A percentile compares a stretch with the other conserved stretches of the same genome.
These are phyloP conservation scores for Microctenopoma steveboyesi DNA, from an alignment of 2,797 vertebrate species.

Conservation along the genomic window DNA sequence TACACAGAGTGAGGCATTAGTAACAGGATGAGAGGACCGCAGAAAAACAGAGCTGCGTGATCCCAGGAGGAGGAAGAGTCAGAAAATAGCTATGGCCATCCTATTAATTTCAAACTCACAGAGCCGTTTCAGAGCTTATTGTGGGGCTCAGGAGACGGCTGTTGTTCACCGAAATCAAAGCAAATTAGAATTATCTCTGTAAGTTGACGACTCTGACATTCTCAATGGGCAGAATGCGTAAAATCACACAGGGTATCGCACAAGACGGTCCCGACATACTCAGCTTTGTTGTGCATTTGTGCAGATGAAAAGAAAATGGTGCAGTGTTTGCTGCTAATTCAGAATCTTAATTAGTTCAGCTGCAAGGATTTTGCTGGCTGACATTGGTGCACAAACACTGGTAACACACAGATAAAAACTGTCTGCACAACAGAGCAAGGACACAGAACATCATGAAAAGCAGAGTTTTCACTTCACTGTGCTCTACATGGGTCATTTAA, in stretches of 20 bases:
- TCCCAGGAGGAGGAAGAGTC: slow-evolving; percentile 65
- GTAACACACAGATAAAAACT: neutral
- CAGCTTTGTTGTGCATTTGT: neutral
- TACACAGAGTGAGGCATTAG: slow-evolving; percentile 78
- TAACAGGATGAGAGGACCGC: slow-evolving; percentile 80
- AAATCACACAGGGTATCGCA: slow-evolving; percentile 4
- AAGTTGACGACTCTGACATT: neutral
- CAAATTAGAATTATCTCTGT: slow-evolving; percentile 28
- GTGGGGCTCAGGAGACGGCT: slow-evolving; percentile 43
- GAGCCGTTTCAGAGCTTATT: slow-evolving; percentile 43
- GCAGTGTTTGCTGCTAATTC: slow-evolving; percentile 12
- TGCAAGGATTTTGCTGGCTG: slow-evolving; percentile 7
- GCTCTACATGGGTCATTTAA: slow-evolving; percentile 5
- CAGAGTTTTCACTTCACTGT: neutral
- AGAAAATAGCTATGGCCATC: slow-evolving; percentile 72
- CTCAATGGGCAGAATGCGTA: neutral
- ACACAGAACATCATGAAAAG: neutral
- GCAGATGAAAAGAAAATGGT: neutral
- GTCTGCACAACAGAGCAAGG: slow-evolving; percentile 17
- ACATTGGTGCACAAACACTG: neutral
- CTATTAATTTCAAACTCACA: slow-evolving; percentile 71
- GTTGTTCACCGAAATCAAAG: slow-evolving; percentile 49
- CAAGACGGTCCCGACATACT: slow-evolving; percentile 6
- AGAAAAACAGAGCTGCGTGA: slow-evolving; percentile 71
- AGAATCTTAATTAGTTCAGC: slow-evolving; percentile 24